Base-by-base conservation (phyloP, 2,113 vertebrate genomes). In the Lepus timidus region DNA sequence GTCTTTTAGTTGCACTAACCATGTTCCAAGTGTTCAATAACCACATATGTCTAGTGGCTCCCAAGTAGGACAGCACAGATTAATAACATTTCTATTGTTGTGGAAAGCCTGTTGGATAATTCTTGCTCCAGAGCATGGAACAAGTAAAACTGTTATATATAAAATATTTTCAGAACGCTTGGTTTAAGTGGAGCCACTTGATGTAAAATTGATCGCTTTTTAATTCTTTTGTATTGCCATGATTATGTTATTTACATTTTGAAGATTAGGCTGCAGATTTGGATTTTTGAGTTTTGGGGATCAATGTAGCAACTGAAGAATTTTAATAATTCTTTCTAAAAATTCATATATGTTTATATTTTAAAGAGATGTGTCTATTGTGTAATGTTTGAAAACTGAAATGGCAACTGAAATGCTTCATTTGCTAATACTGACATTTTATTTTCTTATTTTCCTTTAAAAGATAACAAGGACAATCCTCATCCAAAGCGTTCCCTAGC, bases 361-460 rank as follows among this genome's bases (percentile, higher is more conserved):
- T 65, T 85, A 64, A 93, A 82, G 64, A 79, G n/a, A 36, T 81
- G 33, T 61, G 25, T 10, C 52, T 62, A 67, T 73, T 6, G 70
- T 85, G 64, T 75, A 67, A 87, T 88, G 39, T 85, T 95, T 81
- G 85, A 84, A 95, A 95, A 95, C 51, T 92, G 31, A 92, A 95
- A 95, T 95, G 27, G 19, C 81, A 95, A 88, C 31, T n/a, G 58
- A 92, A 90, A 85, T 20, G 51, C 31, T 95, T 94, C 52, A 68
- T 55, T 84, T 85, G 70, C 73, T 91, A 92, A 95, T 70, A 82
- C 7, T 92, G 85, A 92, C 33, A 55, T 91, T 91, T 88, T 93
- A 85, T 96, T 88, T 92, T 97, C 62, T 95, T 73, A 88, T 94
- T 95, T 94, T 95, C 31, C 85, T 94, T 97, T 92, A 93, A 97